Conservation (phyloP, 2,113 vertebrate species). For the Brienomyrus longianalis region DNA sequence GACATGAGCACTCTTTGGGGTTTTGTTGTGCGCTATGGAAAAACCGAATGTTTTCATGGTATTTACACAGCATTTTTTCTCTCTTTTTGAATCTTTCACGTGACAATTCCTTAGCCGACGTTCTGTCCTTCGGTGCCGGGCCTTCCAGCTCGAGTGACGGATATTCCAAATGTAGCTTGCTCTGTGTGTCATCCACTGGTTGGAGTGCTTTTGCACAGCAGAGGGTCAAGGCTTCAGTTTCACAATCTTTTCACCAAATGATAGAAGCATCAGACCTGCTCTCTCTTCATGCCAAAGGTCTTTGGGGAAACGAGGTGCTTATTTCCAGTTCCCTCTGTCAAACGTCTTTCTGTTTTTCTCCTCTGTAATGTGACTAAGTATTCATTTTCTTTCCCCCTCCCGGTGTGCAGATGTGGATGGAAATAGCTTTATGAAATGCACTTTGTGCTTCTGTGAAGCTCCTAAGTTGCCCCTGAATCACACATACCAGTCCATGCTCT, state of each 20-base stretch:
- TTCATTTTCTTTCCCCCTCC: constrained; percentile 39
- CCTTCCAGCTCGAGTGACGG: constrained; percentile 43
- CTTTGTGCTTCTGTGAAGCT: constrained; percentile 56
- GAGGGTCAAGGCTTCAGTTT: constrained; percentile 30
- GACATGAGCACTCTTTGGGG: constrained; percentile 41
- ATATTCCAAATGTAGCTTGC: constrained; percentile 37
- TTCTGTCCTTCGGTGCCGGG: constrained; percentile 44
- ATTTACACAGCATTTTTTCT: constrained; percentile 39
- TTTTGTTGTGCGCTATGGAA: constrained; percentile 46
- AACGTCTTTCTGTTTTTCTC: not conserved
- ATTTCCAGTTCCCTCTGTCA: not conserved
- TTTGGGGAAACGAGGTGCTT: constrained; percentile 14
- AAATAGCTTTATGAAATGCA: constrained; percentile 68
- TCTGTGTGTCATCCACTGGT: constrained; percentile 49
- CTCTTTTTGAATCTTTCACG: constrained; percentile 9
- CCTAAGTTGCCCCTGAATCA: constrained; percentile 34
- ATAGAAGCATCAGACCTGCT: constrained; percentile 20
- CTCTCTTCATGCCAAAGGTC: constrained; percentile 35
- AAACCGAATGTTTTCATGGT: constrained; percentile 41
- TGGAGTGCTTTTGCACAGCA: constrained; percentile 57
- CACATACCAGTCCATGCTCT: constrained; percentile 40
- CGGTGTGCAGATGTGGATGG: constrained; percentile 41
- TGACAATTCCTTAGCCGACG: constrained; percentile 27
- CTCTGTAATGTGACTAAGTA: constrained; percentile 17
- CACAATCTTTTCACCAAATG: not conserved